These are phyloP conservation scores for Drosophila oshimai DNA, from an alignment of 1,140 invertebrate species.

Conservation along the genomic window DNA sequence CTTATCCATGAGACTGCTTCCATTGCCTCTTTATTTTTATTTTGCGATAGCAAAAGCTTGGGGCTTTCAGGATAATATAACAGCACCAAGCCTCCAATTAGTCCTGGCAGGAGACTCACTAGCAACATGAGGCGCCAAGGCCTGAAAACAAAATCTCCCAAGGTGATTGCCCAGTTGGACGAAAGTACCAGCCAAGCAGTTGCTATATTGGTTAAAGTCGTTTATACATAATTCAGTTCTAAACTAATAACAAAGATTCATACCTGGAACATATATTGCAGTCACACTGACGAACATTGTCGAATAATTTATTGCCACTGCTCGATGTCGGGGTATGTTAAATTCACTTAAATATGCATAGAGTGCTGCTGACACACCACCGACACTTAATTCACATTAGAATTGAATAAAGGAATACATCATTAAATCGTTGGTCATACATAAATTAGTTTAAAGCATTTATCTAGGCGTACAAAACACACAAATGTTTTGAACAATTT, in stretches of 20 bases:
- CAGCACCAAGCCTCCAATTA: conserved; percentile 85
- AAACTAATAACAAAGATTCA: neutral
- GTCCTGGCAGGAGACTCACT: conserved; percentile 85
- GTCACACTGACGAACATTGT: conserved; percentile 75
- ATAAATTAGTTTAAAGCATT: too few relatives aligned
- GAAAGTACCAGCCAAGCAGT: conserved; percentile 65
- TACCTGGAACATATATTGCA: conserved; percentile 77
- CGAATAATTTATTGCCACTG: conserved; percentile 74
- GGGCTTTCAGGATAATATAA: conserved; percentile 87
- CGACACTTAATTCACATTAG: conserved; percentile 74
- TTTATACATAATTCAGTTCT: neutral
- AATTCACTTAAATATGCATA: conserved; percentile 85
- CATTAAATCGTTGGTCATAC: neutral
- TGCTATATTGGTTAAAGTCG: conserved; percentile 18
- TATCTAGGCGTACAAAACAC: too few relatives aligned
- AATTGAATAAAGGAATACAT: neutral
- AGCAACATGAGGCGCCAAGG: conserved; percentile 87
- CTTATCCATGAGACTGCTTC: conserved; percentile 84
- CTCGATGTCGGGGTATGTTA: conserved; percentile 83
- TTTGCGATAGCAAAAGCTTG: conserved; percentile 85
- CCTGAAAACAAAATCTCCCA: conserved; percentile 73
- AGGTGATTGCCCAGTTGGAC: conserved; percentile 48
- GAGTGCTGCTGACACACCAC: conserved; percentile 83
- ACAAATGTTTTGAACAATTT: too few relatives aligned
- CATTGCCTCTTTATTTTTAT: conserved; percentile 83